These are phyloP conservation scores for Galaxias olidus DNA, from an alignment of 2,797 vertebrate genomes.

Conservation along the genomic window DNA sequence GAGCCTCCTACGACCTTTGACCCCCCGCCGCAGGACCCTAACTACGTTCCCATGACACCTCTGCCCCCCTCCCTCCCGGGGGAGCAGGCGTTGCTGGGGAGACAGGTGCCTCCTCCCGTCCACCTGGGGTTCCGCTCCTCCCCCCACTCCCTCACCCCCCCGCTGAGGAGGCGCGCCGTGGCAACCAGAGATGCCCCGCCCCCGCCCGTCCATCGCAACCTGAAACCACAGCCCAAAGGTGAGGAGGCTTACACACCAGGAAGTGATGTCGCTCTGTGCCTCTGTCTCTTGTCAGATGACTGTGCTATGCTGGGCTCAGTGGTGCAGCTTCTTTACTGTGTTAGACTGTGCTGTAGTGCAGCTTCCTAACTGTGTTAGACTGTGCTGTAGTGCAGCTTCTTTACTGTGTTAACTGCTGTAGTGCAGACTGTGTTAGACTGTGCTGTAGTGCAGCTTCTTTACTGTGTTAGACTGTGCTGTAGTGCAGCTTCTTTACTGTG, in stretches of 20 bases:
- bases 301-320: too few species aligned
- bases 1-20: constrained; percentile 50
- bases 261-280: neutral
- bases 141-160: constrained; percentile 45
- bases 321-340: too few species aligned
- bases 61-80: constrained; percentile 53
- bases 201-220: constrained; percentile 84
- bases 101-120: constrained; percentile 86
- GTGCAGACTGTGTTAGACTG: too few species aligned
- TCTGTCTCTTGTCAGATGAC: neutral
- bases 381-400: too few species aligned
- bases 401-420: too few species aligned
- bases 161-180: constrained; percentile 73
- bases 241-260: neutral
- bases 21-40: constrained; percentile 73
- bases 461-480: too few species aligned
- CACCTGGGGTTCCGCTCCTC: constrained; percentile 86
- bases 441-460: too few species aligned
- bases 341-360: too few species aligned
- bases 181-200: constrained; percentile 74
- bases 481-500: too few species aligned
- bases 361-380: too few species aligned
- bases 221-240: constrained; percentile 65
- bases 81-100: constrained; percentile 83
- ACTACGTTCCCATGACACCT: constrained; percentile 91